A percentile compares a stretch with the other conserved stretches of the same genome.
These are phyloP conservation scores for Hypomecis punctinalis DNA, from an alignment of 2,888 invertebrate species.

Conservation along the genomic window DNA sequence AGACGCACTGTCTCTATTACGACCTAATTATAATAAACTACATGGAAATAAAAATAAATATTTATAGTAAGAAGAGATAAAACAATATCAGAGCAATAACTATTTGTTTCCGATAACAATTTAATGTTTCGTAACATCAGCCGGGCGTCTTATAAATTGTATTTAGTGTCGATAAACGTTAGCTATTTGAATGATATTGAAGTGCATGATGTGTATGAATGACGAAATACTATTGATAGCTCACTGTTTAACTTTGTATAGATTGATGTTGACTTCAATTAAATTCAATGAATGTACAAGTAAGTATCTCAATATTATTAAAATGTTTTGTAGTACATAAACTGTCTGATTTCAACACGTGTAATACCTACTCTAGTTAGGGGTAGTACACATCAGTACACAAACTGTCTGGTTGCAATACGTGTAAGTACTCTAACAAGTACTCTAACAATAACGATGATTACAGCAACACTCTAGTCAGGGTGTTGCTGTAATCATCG, in stretches of 20 bases:
- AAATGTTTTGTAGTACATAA: too few relatives aligned
- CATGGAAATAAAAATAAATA: constrained; percentile 5
- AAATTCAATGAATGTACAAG: not conserved
- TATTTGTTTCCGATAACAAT: constrained; percentile 36
- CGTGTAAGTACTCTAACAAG: too few relatives aligned
- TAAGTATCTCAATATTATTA: too few relatives aligned
- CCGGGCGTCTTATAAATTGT: constrained; percentile 27
- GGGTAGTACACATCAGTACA: too few relatives aligned
- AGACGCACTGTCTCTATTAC: not conserved
- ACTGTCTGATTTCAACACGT: too few relatives aligned
- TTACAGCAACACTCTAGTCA: too few relatives aligned
- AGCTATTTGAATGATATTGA: constrained; percentile 28
- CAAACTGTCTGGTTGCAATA: too few relatives aligned
- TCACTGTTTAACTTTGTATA: not conserved
- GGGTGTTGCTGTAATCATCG: too few relatives aligned
- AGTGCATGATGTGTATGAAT: constrained; percentile 12
- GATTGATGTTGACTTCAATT: not conserved
- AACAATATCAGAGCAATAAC: constrained; percentile 26
- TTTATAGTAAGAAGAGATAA: constrained; percentile 1
- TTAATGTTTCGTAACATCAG: constrained; percentile 29
- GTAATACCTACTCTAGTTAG: too few relatives aligned
- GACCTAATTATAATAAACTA: constrained; percentile 7
- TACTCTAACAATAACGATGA: too few relatives aligned
- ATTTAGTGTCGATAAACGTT: constrained; percentile 34
- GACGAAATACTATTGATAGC: not conserved